Base-by-base conservation (phyloP, 2,888 invertebrate genomes). In the Hecatera dysodea region DNA sequence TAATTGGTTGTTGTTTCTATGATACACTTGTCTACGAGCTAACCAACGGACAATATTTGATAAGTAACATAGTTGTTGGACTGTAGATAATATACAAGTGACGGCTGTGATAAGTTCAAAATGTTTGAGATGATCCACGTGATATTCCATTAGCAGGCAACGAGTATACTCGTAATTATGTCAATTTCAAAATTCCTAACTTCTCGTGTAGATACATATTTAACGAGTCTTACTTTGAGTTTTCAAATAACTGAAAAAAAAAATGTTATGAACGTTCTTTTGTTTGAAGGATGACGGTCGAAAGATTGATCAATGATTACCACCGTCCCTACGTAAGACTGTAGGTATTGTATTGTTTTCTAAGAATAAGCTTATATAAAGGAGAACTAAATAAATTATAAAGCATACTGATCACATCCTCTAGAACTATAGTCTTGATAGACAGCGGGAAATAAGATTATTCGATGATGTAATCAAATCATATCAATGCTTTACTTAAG, bases 381-480 rank as follows among this genome's bases (percentile, higher is more conserved):
- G 2, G 1, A 33, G 12, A 44, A 33, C 4, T n/a, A 0, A n/a
- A 17, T 7, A 42, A 11, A 44, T 5, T 15, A 42, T 56, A 36
- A 55, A 44, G 1, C 19, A 1, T 27, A 19, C 1, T 36, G 15
- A 12, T 44, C 44, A 15, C 24, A 52, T 19, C 22, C 11, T 44
- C 22, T 36, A 42, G 15, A 29, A 39, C 15, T n/a, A n/a, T n/a
- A n/a, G 44, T 22, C 17, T 19, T 39, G 15, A 39, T 8, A 6
- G 19, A 74, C 27, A 44, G 52, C 22, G 0, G 19, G 55, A 56
- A 27, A 33, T 36, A 17, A 48, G 15, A 56, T 56, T 15, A 44
- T 36, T 36, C 0, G 27, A 44, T 57, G 50, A 57, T 36, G 50
- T 44, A 67, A 67, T 66, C 42, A 36, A 67, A 67, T 66, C 42